These are phyloP conservation scores for Chymomyza costata DNA, from an alignment of 1,140 invertebrate genomes.

Conservation along the genomic window DNA sequence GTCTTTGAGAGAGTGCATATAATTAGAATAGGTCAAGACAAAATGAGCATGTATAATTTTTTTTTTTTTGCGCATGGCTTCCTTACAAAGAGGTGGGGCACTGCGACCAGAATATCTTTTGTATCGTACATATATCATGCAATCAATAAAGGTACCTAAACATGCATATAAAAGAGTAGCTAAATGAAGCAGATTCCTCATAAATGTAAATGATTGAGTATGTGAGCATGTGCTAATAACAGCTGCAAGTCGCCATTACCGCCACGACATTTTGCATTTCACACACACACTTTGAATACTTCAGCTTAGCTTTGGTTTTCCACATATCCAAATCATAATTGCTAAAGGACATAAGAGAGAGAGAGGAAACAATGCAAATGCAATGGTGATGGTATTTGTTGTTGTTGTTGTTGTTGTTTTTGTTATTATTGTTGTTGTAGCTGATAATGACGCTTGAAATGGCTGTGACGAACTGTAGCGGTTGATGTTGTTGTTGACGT, in stretches of 20 bases:
- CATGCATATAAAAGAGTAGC: too few relatives aligned
- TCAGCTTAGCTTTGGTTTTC: conserved; percentile 16
- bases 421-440: conserved; percentile 28
- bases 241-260: neutral
- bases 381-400: conserved; percentile 16
- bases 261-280: neutral
- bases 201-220: neutral
- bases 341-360: conserved; percentile 6
- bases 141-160: too few relatives aligned
- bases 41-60: too few relatives aligned
- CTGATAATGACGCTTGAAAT: conserved; percentile 1
- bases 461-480: conserved; percentile 38
- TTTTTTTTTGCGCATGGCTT: too few relatives aligned
- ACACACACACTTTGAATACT: conserved; percentile 5
- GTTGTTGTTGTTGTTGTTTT: neutral
- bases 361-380: conserved; percentile 17
- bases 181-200: too few relatives aligned
- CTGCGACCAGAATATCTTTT: too few relatives aligned
- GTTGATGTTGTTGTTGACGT: too few relatives aligned
- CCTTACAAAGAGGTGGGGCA: too few relatives aligned
- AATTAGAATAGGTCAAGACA: too few relatives aligned
- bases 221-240: conserved; percentile 14
- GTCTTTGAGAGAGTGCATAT: too few relatives aligned
- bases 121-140: too few relatives aligned
- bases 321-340: conserved; percentile 36